Evolutionary conservation across 2,113 vertebrate genomes (phyloP), one percentile per base, ranked within the genome.

Genomic region (Lagopus muta): DNA sequence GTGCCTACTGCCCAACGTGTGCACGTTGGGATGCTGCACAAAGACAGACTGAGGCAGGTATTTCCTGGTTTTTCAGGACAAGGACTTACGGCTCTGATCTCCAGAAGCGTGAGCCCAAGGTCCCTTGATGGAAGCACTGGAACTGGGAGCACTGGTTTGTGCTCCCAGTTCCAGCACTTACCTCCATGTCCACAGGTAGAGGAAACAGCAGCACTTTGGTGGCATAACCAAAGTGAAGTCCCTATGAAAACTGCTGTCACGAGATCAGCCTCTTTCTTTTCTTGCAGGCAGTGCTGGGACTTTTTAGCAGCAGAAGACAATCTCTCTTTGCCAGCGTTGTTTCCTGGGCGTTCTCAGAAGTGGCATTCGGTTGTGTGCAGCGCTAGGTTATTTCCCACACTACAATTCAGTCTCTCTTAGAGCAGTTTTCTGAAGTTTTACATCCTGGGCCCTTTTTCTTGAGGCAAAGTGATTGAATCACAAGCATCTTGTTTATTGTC

Each of bases 281-380:
- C 42, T 92, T 92, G 66, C 95, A 96, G 95, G 86, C 89, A 89
- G 52, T 25, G 85, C 92, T 88, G 88, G 48, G 65, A 70, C 76
- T 75, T 48, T 86, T 80, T 93, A 96, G 72, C 85, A 82, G 73
- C 81, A 80, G 90, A 76, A 80, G 90, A 76, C 9, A 34, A 1
- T 25, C 81, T 48, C 60, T n/a, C 38, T 83, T 83, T 86, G 86
- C 82, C 87, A 55, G 78, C 40, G 42, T 60, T 64, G 38, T 69
- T 79, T 79, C 78, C 22, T 0, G 4, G 90, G 75, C 2, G 4
- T 72, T 79, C 47, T 67, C 90, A 13, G 20, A 28, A 85, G 74
- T 4, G 32, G 38, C 2, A 5, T 88, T 88, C 70, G 11, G 76
- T 16, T 30, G 10, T 2, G 0, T 3, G 1, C 60, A 13, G 81